These are phyloP conservation scores for Pherbina coryleti DNA, from an alignment of 2,888 invertebrate species.

Conservation along the genomic window DNA sequence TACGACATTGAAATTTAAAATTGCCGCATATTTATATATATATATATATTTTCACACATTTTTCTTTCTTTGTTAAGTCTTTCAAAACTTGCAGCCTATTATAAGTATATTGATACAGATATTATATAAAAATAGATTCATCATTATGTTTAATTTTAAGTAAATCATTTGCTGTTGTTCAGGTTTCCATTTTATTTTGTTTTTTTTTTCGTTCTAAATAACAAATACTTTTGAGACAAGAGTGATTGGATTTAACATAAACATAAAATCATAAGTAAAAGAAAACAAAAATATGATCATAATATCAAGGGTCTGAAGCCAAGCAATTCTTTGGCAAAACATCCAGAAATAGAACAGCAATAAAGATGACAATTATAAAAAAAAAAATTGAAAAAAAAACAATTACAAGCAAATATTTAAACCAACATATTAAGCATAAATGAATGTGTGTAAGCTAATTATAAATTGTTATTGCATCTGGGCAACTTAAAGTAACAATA, in stretches of 20 bases:
- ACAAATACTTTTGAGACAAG: background rate
- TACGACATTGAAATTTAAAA: background rate
- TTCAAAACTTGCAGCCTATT: conserved; percentile 47
- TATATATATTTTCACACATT: background rate
- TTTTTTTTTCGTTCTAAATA: background rate
- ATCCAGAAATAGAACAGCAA: background rate
- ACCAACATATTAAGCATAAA: conserved; percentile 9
- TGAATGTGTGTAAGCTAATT: background rate
- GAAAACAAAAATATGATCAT: conserved; percentile 12
- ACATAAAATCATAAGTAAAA: background rate
- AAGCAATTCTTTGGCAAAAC: background rate
- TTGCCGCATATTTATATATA: background rate
- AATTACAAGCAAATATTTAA: background rate
- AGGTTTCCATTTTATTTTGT: conserved; percentile 17
- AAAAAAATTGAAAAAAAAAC: background rate
- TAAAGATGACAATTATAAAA: background rate
- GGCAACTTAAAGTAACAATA: background rate
- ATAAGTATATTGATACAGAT: conserved; percentile 45
- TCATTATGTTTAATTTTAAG: conserved; percentile 49
- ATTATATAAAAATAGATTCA: conserved; percentile 59
- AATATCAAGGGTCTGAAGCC: background rate
- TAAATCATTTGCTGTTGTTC: conserved; percentile 28
- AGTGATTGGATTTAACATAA: background rate
- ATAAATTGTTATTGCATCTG: background rate
- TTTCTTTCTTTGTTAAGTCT: conserved; percentile 41